These are phyloP conservation scores for Erpornis zantholeuca DNA, from an alignment of 2,113 vertebrate species.

Conservation along the genomic window DNA sequence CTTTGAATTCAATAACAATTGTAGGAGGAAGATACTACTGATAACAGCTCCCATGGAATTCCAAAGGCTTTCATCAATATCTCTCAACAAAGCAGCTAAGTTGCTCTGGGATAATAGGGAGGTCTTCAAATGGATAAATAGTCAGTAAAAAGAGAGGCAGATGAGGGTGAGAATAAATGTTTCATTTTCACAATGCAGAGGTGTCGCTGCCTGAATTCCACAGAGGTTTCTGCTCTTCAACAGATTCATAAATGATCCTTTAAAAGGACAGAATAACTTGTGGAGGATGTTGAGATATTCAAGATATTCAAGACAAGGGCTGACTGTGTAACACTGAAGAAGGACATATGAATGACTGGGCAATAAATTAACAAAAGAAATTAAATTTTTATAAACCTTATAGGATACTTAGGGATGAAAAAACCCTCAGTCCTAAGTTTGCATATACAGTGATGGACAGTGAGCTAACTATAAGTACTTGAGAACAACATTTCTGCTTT, in stretches of 20 bases:
- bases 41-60: not conserved
- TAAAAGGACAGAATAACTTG: not conserved
- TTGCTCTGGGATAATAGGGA: not conserved
- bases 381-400: not conserved
- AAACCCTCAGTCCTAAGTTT: not conserved
- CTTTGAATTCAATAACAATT: not conserved
- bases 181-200: conserved; percentile 25
- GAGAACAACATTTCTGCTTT: not conserved
- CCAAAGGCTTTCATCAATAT: not conserved
- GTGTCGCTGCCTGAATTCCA: conserved; percentile 6
- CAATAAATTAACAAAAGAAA: not conserved
- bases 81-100: conserved; percentile 5
- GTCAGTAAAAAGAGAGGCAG: not conserved
- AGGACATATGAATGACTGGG: not conserved
- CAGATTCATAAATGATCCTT: not conserved
- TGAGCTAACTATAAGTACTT: not conserved
- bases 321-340: conserved; percentile 1
- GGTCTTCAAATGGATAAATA: not conserved
- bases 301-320: not conserved
- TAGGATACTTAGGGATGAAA: not conserved
- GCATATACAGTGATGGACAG: not conserved
- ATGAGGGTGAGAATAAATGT: conserved; percentile 11
- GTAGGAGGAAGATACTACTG: not conserved
- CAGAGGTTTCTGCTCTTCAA: not conserved
- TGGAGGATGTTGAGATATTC: not conserved